These are phyloP conservation scores for Pemphigus obesinymphae DNA, from an alignment of 1,140 invertebrate genomes.

Conservation along the genomic window DNA sequence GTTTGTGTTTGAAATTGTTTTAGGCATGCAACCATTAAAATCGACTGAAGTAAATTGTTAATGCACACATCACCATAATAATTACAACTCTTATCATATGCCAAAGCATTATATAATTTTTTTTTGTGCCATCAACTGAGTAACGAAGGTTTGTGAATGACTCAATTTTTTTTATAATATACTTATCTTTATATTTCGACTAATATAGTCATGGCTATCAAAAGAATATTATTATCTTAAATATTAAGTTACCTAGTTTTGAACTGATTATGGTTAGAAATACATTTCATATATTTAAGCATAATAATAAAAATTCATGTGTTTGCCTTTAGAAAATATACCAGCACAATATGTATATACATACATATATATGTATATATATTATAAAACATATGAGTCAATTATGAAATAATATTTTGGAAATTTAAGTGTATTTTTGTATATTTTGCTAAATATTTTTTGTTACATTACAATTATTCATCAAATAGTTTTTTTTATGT, in stretches of 20 bases:
- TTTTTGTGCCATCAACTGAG: constrained; percentile 22
- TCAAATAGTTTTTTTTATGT: neutral
- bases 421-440: constrained; percentile 10
- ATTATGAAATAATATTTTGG: constrained; percentile 25
- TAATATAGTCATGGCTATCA: constrained; percentile 5
- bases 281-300: neutral
- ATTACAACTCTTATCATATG: neutral
- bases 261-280: constrained; percentile 33
- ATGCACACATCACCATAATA: neutral
- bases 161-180: neutral
- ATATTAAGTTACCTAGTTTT: constrained; percentile 36
- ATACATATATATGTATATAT: neutral
- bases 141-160: constrained; percentile 34
- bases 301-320: constrained; percentile 8
- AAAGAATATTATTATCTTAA: constrained; percentile 40
- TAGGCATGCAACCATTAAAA: constrained; percentile 34
- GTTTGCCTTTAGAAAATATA: neutral
- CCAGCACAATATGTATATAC: constrained; percentile 10
- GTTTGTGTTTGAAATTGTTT: neutral
- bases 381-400: constrained; percentile 18
- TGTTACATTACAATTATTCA: neutral
- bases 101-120: constrained; percentile 25
- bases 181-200: constrained; percentile 17
- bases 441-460: constrained; percentile 1
- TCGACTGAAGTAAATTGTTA: constrained; percentile 36